Conservation (phyloP, 2,888 invertebrate species). For the Hedychridium roseum region DNA sequence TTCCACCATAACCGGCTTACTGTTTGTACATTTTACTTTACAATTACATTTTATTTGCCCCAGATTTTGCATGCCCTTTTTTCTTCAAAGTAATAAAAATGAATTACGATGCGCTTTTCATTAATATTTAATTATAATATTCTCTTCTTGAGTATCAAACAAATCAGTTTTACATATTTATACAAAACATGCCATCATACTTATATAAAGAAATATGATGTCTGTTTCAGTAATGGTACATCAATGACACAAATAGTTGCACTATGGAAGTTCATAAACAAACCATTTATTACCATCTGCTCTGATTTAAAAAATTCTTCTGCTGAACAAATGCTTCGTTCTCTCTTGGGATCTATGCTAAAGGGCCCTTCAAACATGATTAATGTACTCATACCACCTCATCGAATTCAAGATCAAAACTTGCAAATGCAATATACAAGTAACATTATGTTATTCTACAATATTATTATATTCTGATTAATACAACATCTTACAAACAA, state of each 20-base stretch:
- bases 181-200: too few species aligned
- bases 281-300: slow-evolving; percentile 69
- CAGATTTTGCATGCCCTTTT: too few species aligned
- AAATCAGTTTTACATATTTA: too few species aligned
- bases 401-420: slow-evolving; percentile 28
- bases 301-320: slow-evolving; percentile 68
- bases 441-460: slow-evolving; percentile 20
- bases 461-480: background rate
- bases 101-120: too few species aligned
- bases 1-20: too few species aligned
- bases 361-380: slow-evolving; percentile 47
- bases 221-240: slow-evolving; percentile 1
- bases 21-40: too few species aligned
- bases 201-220: too few species aligned
- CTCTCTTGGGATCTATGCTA: slow-evolving; percentile 67
- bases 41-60: too few species aligned
- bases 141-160: too few species aligned
- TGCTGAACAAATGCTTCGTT: slow-evolving; percentile 69
- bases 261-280: slow-evolving; percentile 73
- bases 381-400: slow-evolving; percentile 50
- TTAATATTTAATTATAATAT: too few species aligned
- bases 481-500: background rate
- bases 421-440: slow-evolving; percentile 45
- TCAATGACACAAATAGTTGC: slow-evolving; percentile 27
- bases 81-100: too few species aligned